phyloP scores from a whole-genome alignment of 2,888 invertebrate species.

The Amiota communis region DNA sequence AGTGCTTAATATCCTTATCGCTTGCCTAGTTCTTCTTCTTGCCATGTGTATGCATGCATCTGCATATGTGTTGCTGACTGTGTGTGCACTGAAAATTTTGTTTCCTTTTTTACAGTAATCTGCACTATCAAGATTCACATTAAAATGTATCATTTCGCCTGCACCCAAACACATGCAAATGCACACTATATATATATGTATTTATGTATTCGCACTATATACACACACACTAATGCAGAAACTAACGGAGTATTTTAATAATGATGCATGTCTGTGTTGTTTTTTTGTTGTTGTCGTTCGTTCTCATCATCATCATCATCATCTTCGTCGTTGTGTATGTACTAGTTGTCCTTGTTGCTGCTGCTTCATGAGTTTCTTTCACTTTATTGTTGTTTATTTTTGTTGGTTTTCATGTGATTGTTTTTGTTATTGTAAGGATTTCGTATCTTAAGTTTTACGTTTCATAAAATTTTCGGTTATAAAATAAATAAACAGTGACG shows the following conservation, averaged over 20 bases:
- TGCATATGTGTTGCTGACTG: constrained; percentile 29
- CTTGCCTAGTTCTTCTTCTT: constrained; percentile 31
- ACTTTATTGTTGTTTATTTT: constrained; percentile 18
- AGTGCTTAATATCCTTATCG: constrained; percentile 49
- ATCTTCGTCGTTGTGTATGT: constrained; percentile 36
- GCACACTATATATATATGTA: constrained; percentile 40
- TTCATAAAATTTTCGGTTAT: constrained; percentile 68
- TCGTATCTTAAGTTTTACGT: constrained; percentile 67
- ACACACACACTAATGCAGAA: constrained; percentile 42
- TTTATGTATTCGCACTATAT: constrained; percentile 30
- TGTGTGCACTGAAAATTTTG: constrained; percentile 58
- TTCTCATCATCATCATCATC: constrained; percentile 6
- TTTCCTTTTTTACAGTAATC: constrained; percentile 67
- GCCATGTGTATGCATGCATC: constrained; percentile 38
- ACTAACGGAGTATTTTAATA: constrained; percentile 54
- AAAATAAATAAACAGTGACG: constrained; percentile 49
- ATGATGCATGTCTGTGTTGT: constrained; percentile 54
- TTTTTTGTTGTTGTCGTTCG: constrained; percentile 32
- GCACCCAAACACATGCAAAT: constrained; percentile 43
- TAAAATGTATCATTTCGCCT: constrained; percentile 71
- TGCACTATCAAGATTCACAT: constrained; percentile 71
- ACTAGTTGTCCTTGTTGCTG: constrained; percentile 31
- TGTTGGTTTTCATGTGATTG: constrained; percentile 9
- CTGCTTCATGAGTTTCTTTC: constrained; percentile 29
- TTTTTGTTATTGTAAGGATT: constrained; percentile 38